Base-by-base conservation (phyloP, 2,888 invertebrate species). In the Sipha maydis region DNA sequence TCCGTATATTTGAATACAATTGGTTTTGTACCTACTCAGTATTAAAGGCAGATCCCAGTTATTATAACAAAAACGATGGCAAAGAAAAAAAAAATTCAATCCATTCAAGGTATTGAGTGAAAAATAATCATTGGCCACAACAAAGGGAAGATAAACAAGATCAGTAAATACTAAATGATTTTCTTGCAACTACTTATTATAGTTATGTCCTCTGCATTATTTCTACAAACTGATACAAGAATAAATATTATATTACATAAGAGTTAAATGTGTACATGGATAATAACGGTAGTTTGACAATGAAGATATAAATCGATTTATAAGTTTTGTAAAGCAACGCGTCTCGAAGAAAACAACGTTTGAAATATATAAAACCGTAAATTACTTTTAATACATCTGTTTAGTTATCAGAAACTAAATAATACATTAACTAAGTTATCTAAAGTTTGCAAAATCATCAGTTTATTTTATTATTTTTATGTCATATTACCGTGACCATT, bases 1-100 rank as follows among this genome's bases (percentile, higher is more conserved):
- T 31, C 61, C 48, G 48, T 48, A 14, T 71, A 88, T 88, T 88
- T 88, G 88, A 88, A 88, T 88, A 88, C 88, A 88, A 88, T 88
- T 48, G 88, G 88, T 88, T 88, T 88, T 61, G 75, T 61, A 82
- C 48, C 48, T 48, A 48, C 75, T 48, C 61, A 1, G 71, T 67
- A 80, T 78, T 61, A 67, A 41, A 88, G 67, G 31, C 48, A 48
- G 82, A 56, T 85, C 38, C 41, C 88, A 75, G 88, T 88, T 88
- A 86, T 88, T 84, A 75, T 38, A 56, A 79, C 34, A 71, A 86
- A 86, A 80, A 80, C 71, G 79, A 80, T 14, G 79, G 56, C 56
- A 82, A 75, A 75, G 41, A 73, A 19, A 61, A 88, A 80, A 80
- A 88, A 80, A 82, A 82, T 31, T 11, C 17, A 41, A 79, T 54